These are phyloP conservation scores for Tromatobia lineatoria DNA, from an alignment of 2,888 invertebrate species.

Conservation along the genomic window DNA sequence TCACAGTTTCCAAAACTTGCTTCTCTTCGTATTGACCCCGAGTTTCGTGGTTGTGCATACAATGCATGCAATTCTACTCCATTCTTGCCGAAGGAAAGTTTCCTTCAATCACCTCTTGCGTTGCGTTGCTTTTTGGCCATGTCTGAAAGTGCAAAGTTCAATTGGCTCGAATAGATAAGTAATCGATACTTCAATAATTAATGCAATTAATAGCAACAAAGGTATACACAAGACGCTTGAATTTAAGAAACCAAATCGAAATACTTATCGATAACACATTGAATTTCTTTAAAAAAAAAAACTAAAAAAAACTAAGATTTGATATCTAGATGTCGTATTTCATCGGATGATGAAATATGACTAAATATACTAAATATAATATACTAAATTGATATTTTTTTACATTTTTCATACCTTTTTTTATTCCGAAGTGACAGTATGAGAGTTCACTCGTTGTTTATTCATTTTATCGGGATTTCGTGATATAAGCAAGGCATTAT, in stretches of 20 bases:
- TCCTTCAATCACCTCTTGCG: not conserved
- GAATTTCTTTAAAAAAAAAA: too few relatives aligned
- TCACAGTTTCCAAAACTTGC: constrained; percentile 2
- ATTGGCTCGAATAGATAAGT: not conserved
- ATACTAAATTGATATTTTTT: too few relatives aligned
- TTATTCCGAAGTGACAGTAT: not conserved
- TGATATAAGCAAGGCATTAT: not conserved
- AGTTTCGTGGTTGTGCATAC: constrained; percentile 25
- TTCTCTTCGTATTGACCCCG: constrained; percentile 28
- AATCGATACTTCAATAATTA: not conserved
- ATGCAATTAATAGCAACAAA: not conserved
- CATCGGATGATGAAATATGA: too few relatives aligned
- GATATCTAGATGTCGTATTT: too few relatives aligned
- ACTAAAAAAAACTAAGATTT: too few relatives aligned
- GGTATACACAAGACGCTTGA: too few relatives aligned
- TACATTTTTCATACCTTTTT: not conserved
- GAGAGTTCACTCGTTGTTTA: not conserved
- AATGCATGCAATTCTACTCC: constrained; percentile 18
- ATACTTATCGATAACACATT: too few relatives aligned
- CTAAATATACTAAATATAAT: too few relatives aligned
- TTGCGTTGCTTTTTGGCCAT: not conserved
- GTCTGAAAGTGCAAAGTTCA: not conserved
- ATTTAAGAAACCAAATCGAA: too few relatives aligned
- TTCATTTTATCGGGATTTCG: not conserved
- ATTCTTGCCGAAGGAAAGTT: constrained; percentile 8